Base-by-base conservation (phyloP, 2,888 invertebrate species). In the Arenicola marina region DNA sequence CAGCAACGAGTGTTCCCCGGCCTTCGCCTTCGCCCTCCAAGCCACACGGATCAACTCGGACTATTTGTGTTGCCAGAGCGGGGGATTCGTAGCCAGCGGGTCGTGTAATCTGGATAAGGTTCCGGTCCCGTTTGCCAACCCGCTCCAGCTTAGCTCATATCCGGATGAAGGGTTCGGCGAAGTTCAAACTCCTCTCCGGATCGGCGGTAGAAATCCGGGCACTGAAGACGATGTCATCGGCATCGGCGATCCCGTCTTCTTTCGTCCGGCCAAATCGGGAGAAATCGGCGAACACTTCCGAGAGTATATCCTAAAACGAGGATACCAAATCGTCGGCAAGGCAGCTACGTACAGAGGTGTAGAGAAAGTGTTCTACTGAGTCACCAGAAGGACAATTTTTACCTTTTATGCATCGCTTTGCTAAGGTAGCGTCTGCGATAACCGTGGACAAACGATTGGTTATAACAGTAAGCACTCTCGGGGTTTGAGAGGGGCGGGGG, bases 51-150 rank as follows among this genome's bases (percentile, higher is more conserved):
- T 59, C 4, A 26, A 3, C 4, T 3, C 4, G 4, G 43, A 59
- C 31, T 53, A 26, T 29, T 34, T 59, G 2, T 7, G 11, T 26
- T 59, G 59, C 26, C 59, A 59, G 44, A 43, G 59, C 38, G 59
- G 59, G 18, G 59, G 59, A 18, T 59, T 59, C 44, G 43, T 59
- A n/a, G 59, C 53, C 4, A 59, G 59, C 33, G 59, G 59, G 4
- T 4, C 38, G 7, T 3, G 3, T 28, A 43, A 29, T 29, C 4
- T 26, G 31, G 59, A 59, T 32, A 59, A 59, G 31, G 15, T 24
- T 28, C 59, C 59, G 2, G 21, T 18, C 3, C 58, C 58, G 4
- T 58, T 51, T 51, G 7, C 24, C 3, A 58, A 48, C 26, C 51
- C 58, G 3, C 15, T 32, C 3, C n/a, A n/a, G 4, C 51, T 58